phyloP scores from a whole-genome alignment of 1,140 invertebrate species.

The Neoseiulus cucumeris region DNA sequence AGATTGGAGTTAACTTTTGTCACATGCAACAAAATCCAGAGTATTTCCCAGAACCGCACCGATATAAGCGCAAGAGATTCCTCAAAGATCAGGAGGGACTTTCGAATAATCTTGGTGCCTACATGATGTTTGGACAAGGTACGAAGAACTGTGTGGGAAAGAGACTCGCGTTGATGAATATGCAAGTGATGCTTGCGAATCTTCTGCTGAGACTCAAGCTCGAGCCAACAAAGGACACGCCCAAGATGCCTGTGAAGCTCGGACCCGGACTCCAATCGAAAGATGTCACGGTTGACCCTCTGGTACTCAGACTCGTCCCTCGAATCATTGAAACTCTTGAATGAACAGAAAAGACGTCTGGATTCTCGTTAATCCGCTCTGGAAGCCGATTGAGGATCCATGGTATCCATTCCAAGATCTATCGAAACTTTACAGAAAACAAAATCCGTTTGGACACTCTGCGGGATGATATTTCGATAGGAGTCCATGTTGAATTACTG shows the following conservation, averaged over 20 bases:
- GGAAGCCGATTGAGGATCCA: too few species aligned
- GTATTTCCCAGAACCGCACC: not conserved
- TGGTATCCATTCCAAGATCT: too few species aligned
- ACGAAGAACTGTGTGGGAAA: not conserved
- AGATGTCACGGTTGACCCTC: not conserved
- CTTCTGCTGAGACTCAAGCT: not conserved
- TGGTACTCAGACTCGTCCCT: not conserved
- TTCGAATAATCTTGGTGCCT: not conserved
- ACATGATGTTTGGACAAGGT: not conserved
- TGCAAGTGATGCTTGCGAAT: not conserved
- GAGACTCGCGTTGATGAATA: not conserved
- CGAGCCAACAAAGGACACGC: not conserved
- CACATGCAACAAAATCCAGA: not conserved
- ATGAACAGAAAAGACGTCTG: too few species aligned
- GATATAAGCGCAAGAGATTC: not conserved
- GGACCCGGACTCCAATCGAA: not conserved
- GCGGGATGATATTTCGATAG: too few species aligned
- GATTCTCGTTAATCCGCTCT: too few species aligned
- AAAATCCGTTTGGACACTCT: too few species aligned
- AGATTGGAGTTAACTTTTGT: too few species aligned
- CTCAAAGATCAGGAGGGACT: not conserved
- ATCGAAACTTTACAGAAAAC: too few species aligned
- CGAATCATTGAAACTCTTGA: too few species aligned
- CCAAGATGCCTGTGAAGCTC: not conserved
- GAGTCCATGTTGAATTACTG: too few species aligned